A percentile compares a stretch with the other conserved stretches of the same genome.
These are phyloP conservation scores for Lamellibrachia satsuma DNA, from an alignment of 2,888 invertebrate genomes.

Conservation along the genomic window DNA sequence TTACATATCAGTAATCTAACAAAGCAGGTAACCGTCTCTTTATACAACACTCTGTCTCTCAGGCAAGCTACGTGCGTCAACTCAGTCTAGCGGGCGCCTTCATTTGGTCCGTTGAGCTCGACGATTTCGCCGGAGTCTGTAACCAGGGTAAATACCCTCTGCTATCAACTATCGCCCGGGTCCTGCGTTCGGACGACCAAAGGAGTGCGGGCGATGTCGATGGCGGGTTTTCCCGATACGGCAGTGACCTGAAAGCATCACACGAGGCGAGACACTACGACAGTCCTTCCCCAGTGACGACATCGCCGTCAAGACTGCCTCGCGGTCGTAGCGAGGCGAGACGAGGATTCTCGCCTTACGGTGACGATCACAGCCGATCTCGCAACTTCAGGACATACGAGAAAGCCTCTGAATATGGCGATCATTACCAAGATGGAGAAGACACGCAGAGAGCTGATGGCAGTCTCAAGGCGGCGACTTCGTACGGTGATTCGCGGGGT, in stretches of 20 bases:
- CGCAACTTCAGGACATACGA: not conserved
- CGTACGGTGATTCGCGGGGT: not conserved
- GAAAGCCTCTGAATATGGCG: not conserved
- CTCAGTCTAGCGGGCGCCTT: slow-evolving; percentile 81
- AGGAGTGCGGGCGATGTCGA: not conserved
- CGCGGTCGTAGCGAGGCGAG: not conserved
- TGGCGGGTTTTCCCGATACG: not conserved
- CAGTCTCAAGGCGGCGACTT: not conserved
- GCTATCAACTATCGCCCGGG: slow-evolving; percentile 83
- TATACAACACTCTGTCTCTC: not conserved
- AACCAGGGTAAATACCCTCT: slow-evolving; percentile 91
- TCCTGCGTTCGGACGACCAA: slow-evolving; percentile 32
- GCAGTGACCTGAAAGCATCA: not conserved
- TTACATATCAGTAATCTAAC: not conserved
- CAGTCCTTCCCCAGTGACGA: not conserved
- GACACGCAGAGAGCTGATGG: not conserved
- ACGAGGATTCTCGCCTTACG: not conserved
- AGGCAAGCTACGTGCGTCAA: slow-evolving; percentile 47
- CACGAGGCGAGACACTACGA: not conserved
- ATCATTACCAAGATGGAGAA: not conserved
- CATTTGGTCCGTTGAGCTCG: slow-evolving; percentile 97
- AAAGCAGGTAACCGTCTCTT: not conserved
- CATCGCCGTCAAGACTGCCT: not conserved
- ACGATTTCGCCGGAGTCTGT: slow-evolving; percentile 86
- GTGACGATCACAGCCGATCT: not conserved